Base-by-base conservation (phyloP, 2,113 vertebrate genomes). In the Ciconia boyciana region DNA sequence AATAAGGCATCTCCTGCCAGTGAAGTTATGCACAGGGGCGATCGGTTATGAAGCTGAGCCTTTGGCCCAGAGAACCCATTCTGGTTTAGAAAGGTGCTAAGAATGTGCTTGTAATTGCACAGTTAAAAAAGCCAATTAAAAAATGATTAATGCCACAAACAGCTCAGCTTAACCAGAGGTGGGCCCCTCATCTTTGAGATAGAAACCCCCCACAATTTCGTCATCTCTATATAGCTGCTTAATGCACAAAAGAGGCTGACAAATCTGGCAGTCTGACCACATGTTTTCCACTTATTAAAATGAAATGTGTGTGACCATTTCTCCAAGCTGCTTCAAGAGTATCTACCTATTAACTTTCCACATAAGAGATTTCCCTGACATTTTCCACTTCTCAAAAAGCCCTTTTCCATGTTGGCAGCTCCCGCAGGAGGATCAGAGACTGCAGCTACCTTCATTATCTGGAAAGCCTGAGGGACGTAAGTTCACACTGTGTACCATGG, bases 281-380 rank as follows among this genome's bases (percentile, higher is more conserved):
- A 8, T 86, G 89, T 77, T 96, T 95, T 93, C 96, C 85, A 86
- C 58, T 77, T 92, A 29, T 10, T 65, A 79, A 88, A 96, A 58
- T 39, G 62, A 94, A 90, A 93, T 2, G 16, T 31, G 26, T 62
- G 68, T 71, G 55, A 93, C 60, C 10, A 4, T 80, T 94, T 87
- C 72, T 92, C 20, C 14, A 44, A 55, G 48, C 58, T 75, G 83
- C 72, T 87, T 70, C 0, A 0, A 66, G 83, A 90, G 29, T 86
- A 77, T 54, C 82, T 88, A 29, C 68, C 71, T 93, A 88, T 80
- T 75, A 86, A 44, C 51, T 95, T 93, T 90, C 68, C 60, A 43
- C 24, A 32, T 81, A 88, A 92, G 83, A 86, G 76, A 86, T 51
- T 90, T 96, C 55, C 51, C 76, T 69, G 79, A 86, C 36, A 83